Conservation (phyloP, 2,888 invertebrate species). For the Gastrophysa polygoni region DNA sequence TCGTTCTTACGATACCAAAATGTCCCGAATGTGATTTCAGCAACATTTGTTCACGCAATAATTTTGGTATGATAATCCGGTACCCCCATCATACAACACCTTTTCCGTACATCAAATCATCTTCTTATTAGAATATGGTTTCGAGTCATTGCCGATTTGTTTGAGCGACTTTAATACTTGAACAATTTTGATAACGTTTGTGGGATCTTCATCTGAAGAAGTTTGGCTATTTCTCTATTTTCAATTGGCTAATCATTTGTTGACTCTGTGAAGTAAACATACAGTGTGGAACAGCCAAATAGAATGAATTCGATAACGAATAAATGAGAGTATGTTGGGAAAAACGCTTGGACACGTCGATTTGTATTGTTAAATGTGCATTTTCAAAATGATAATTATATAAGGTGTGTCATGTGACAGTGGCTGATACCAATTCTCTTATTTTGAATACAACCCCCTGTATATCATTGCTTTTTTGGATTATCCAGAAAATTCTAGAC, state of each 20-base stretch:
- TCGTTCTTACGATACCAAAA: slow-evolving; percentile 5
- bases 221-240: slow-evolving; percentile 1
- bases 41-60: neutral
- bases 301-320: too few species aligned
- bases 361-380: too few species aligned
- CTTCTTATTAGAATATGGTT: slow-evolving; percentile 3
- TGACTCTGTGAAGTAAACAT: slow-evolving; percentile 9
- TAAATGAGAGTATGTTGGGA: too few species aligned
- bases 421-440: too few species aligned
- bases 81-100: neutral
- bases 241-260: slow-evolving; percentile 3
- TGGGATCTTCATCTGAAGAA: neutral
- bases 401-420: too few species aligned
- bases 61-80: neutral
- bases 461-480: too few species aligned
- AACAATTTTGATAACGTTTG: slow-evolving; percentile 1
- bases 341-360: too few species aligned
- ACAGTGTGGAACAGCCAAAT: too few species aligned
- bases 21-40: neutral
- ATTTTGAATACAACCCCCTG: too few species aligned
- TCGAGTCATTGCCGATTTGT: neutral
- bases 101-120: neutral
- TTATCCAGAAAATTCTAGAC: too few species aligned
- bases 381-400: too few species aligned
- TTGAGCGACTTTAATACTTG: neutral